Evolutionary conservation across 1,140 invertebrate genomes (phyloP).

Genomic region (Idris sp.): DNA sequence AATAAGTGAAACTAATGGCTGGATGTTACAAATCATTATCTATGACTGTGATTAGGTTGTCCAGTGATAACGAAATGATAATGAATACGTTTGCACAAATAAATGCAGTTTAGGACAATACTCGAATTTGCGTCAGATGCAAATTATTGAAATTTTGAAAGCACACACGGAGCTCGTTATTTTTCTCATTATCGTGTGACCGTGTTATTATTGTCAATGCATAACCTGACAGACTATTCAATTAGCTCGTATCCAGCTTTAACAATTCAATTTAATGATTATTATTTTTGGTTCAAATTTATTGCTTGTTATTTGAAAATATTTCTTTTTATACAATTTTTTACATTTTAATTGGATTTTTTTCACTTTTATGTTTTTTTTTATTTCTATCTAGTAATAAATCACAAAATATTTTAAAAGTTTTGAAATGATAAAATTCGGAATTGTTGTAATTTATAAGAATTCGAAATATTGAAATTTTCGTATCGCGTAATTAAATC

Average conservation of each 20-base stretch:
- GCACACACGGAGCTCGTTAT: conserved; percentile 37
- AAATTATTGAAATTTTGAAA: conserved; percentile 53
- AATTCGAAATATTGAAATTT: conserved; percentile 27
- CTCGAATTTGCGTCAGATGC: conserved; percentile 9
- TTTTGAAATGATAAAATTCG: no score
- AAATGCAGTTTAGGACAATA: conserved; percentile 27
- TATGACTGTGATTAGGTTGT: conserved; percentile 9
- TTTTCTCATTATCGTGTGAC: conserved; percentile 48
- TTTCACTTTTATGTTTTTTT: no score
- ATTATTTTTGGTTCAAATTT: conserved; percentile 11
- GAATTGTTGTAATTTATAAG: no score
- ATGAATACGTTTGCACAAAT: conserved; percentile 12
- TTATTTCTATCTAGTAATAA: no score
- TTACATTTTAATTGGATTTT: no score
- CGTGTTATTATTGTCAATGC: conserved; percentile 48
- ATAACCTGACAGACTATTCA: conserved; percentile 37
- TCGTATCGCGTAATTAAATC: conserved; percentile 33
- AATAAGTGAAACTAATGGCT: no score
- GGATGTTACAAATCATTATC: conserved; percentile 2
- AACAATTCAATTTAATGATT: conserved; percentile 50
- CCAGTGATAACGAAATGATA: conserved; percentile 22
- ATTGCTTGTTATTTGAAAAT: no score
- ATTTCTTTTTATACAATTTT: no score
- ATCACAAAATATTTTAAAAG: no score
- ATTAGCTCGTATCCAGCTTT: conserved; percentile 29